These are phyloP conservation scores for Drymodes brunneopygia DNA, from an alignment of 2,113 vertebrate genomes.

Conservation along the genomic window DNA sequence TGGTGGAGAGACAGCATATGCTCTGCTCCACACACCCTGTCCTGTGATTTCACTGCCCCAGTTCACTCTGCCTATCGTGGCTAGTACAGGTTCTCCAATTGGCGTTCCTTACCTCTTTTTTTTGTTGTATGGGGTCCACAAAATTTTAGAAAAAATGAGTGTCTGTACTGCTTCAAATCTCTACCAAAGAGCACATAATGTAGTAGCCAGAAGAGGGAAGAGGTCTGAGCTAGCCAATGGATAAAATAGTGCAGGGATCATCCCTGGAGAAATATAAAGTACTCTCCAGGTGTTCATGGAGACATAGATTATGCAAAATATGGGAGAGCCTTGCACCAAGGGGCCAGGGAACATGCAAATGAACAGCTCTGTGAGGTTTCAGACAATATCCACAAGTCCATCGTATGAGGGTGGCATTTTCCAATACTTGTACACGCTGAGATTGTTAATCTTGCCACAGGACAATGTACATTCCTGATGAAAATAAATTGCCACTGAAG, in stretches of 20 bases:
- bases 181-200: not conserved
- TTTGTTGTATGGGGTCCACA: not conserved
- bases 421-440: not conserved
- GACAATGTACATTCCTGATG: not conserved
- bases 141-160: not conserved
- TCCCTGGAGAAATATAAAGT: not conserved
- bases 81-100: fast-evolving
- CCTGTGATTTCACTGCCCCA: not conserved
- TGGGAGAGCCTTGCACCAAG: not conserved
- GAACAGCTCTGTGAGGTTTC: not conserved
- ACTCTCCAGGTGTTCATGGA: not conserved
- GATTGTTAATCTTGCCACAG: not conserved
- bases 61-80: not conserved
- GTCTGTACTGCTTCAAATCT: not conserved
- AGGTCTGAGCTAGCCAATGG: not conserved
- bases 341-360: not conserved
- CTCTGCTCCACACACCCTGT: not conserved
- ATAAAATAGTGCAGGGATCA: not conserved
- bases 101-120: not conserved
- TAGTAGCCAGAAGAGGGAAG: not conserved
- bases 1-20: conserved; percentile 23
- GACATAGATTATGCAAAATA: not conserved
- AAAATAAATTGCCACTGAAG: not conserved
- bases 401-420: not conserved
- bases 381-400: not conserved